Evolutionary conservation across 2,113 vertebrate genomes (phyloP).

Genomic region (Mobula birostris): DNA sequence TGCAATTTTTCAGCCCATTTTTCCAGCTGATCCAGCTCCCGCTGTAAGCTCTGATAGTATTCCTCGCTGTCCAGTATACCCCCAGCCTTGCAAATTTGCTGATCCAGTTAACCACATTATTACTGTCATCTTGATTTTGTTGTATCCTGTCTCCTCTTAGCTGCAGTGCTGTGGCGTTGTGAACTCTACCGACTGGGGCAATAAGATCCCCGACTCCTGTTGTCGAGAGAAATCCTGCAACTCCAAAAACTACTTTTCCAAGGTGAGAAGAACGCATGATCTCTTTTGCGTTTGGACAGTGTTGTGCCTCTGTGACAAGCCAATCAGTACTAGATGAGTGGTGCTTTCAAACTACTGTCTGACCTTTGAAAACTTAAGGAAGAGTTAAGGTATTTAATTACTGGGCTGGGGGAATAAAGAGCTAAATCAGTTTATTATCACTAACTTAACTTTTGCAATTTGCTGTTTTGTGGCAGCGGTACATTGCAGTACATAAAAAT

Average conservation of each 20-base stretch:
- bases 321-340: neutral
- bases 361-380: neutral
- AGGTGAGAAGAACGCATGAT: slow-evolving; percentile 42
- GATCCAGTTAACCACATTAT: no score
- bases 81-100: no score
- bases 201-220: slow-evolving; percentile 39
- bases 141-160: slow-evolving; percentile 43
- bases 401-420: neutral
- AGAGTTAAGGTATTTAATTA: neutral
- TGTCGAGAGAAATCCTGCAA: accelerated
- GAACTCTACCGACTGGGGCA: slow-evolving; percentile 44
- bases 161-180: slow-evolving; percentile 54
- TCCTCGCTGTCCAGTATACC: no score
- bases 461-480: no score
- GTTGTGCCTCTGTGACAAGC: neutral
- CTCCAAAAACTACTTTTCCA: accelerated
- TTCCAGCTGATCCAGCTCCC: no score
- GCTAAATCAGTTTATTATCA: no score
- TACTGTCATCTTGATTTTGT: no score
- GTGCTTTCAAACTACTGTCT: neutral
- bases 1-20: no score
- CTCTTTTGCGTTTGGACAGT: neutral
- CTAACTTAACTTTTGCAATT: no score
- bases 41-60: no score
- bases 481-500: no score